Evolutionary conservation across 2,888 invertebrate genomes (phyloP), one percentile per base, ranked within the genome.

Genomic region (Apodemia zela): DNA sequence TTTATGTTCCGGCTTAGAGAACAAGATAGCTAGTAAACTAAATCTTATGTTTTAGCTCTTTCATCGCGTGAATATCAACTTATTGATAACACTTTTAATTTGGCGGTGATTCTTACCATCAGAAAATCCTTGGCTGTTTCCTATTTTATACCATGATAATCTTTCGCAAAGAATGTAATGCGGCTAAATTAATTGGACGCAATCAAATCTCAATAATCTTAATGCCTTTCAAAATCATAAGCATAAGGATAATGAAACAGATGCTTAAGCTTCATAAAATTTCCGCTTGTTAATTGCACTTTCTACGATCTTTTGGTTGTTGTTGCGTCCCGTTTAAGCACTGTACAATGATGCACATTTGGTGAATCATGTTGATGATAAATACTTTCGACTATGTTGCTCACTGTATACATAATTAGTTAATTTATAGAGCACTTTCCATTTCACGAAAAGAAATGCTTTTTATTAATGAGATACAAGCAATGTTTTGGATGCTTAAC

Each of bases 381-480:
- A 54, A 25, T 15, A 18, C 54, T 54, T 54, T 54, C 54, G 54
- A 25, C 54, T 18, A 49, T 49, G 18, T 18, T 49, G 18, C 18
- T 54, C 13, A 54, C 54, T 13, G 54, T 21, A 54, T 54, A 54
- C 21, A 54, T 54, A 54, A 54, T 54, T 54, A 54, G 54, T 54
- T 25, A 54, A 54, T 54, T 54, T 54, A 21, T 54, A 25, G 54
- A 54, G 54, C 54, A 54, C 54, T 54, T 54, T 54, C 54, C 21
- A 54, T 54, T 54, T 54, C 54, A 54, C 54, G 15, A 54, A 54
- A 54, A 54, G 54, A 54, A 54, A 54, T 54, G 54, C 25, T 54
- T 21, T 54, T 54, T 21, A 54, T 25, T 54, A 54, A 54, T 54
- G 54, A 54, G 54, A 25, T 18, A 11, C 49, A 25, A 25, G 15